Base-by-base conservation (phyloP, 2,113 vertebrate genomes). In the Brachirus orientalis region DNA sequence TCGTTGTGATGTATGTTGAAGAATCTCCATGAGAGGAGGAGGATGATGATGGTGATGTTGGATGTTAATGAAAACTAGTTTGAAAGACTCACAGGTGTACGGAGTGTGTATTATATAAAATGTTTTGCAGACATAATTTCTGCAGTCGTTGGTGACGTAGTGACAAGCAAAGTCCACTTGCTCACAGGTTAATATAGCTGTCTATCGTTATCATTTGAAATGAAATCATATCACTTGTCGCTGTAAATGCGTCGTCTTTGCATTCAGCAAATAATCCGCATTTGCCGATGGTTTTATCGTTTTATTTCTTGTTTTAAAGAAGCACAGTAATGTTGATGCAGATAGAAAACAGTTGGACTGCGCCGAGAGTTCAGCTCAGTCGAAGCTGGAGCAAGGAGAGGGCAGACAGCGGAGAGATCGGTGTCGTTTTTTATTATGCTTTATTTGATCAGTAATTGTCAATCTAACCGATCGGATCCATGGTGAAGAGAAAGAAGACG, bases 401-500 rank as follows among this genome's bases (percentile, higher is more conserved):
- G 79, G 77, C 82, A 90, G 84, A 87, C 74, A 84, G 81, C 92
- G 80, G 89, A 89, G 79, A 60, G 79, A 77, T 83, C 87, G 74
- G 62, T 90, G 71, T 90, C 83, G 89, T 84, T 91, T 74, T 69
- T 69, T 93, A 95, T 91, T 87, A 94, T 96, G 97, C 92, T 90
- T 73, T 58, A 83, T 79, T 79, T 81, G 88, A 84, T 83, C 88
- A 59, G 28, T 55, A 63, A 85, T 86, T 91, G 88, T 67, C 86
- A 85, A 79, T 85, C 62, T 84, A 88, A 78, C 86, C 73, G 86
- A 74, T 84, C 92, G 92, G 93, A 92, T 83, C 92, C 93, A 95
- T 94, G 96, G 96, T 95, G 94, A 96, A 94, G 91, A 94, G 93
- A 86, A 94, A 86, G 94, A 94, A 89, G 92, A 93, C 85, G 79